phyloP scores from a whole-genome alignment of 1,140 invertebrate genomes.

The Drosophila teissieri region DNA sequence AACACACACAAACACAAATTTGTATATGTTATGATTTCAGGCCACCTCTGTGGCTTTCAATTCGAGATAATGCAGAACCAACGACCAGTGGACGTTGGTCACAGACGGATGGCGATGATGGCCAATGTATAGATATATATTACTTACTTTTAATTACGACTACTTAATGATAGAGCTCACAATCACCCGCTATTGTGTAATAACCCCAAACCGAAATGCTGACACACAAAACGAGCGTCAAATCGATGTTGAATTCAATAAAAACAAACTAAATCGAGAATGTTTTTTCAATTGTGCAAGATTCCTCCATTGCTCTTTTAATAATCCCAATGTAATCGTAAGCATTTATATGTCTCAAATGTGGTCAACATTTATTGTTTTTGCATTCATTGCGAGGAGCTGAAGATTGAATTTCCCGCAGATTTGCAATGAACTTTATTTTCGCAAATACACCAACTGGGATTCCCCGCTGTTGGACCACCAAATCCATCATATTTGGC shows the following conservation, averaged over 20 bases:
- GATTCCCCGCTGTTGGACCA: background rate
- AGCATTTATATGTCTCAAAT: background rate
- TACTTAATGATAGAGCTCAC: conserved; percentile 2
- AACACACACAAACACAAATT: background rate
- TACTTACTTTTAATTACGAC: conserved; percentile 15
- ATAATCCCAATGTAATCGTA: background rate
- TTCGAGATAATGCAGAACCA: background rate
- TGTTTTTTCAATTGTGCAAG: background rate
- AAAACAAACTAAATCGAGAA: conserved; percentile 15
- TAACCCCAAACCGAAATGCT: conserved; percentile 6
- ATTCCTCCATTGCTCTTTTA: background rate
- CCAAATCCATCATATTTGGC: background rate
- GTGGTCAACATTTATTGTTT: background rate
- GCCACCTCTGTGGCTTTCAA: background rate
- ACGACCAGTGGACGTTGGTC: background rate
- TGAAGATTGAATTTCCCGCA: background rate
- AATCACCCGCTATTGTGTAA: conserved; percentile 8
- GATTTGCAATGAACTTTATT: background rate
- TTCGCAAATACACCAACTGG: background rate
- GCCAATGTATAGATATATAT: conserved; percentile 14
- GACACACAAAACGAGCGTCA: conserved; percentile 24
- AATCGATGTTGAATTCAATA: conserved; percentile 52
- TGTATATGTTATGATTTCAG: background rate
- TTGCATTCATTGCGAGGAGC: background rate
- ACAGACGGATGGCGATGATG: background rate